Conservation (phyloP, 2,888 invertebrate species). For the Eurois occulta region DNA sequence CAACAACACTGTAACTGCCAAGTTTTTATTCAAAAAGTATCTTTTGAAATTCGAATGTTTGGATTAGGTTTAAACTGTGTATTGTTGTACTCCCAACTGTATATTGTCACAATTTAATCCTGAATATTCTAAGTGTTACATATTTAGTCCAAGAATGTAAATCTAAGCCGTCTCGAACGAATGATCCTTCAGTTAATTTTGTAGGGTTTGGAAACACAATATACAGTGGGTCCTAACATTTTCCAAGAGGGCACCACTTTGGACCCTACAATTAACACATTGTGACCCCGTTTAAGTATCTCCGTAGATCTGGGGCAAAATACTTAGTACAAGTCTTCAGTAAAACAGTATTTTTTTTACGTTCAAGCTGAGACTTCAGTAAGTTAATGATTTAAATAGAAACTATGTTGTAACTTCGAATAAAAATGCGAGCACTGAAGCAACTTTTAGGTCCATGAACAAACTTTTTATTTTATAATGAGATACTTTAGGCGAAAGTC, state of each 20-base stretch:
- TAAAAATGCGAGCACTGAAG: slow-evolving; percentile 3
- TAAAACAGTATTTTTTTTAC: not conserved
- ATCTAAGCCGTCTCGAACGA: slow-evolving; percentile 10
- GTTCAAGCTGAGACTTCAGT: too few species aligned
- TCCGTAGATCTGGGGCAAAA: slow-evolving; percentile 4
- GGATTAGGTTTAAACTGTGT: not conserved
- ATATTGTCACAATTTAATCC: not conserved
- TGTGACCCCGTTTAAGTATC: slow-evolving; percentile 9
- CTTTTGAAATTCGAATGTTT: not conserved
- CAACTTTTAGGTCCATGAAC: slow-evolving; percentile 12
- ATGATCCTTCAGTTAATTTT: slow-evolving; percentile 14
- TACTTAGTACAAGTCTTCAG: not conserved
- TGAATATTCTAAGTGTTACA: not conserved
- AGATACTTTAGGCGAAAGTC: not conserved
- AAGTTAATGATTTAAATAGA: slow-evolving; percentile 8
- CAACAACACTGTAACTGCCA: not conserved
- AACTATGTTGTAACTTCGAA: slow-evolving; percentile 9
- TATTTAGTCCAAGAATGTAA: slow-evolving; percentile 18
- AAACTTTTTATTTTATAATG: slow-evolving; percentile 28
- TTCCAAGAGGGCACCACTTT: slow-evolving; percentile 18
- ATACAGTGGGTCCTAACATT: slow-evolving; percentile 23
- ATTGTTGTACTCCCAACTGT: not conserved
- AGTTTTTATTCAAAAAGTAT: not conserved
- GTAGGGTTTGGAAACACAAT: slow-evolving; percentile 10
- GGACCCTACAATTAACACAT: slow-evolving; percentile 30